Conservation (phyloP, 2,888 invertebrate species). For the Diadegma fenestrale region DNA sequence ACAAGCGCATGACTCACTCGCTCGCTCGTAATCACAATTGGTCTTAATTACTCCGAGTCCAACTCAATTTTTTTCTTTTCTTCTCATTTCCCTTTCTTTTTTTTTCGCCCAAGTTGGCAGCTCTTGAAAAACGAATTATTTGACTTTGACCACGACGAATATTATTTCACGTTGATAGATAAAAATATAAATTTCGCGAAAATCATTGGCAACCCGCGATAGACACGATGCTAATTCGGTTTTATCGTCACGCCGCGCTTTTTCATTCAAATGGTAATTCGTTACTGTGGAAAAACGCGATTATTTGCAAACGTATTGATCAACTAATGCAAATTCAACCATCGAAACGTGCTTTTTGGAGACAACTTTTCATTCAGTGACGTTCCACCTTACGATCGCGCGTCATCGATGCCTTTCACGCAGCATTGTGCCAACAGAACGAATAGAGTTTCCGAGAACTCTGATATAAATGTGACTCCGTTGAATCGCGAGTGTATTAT, state of each 20-base stretch:
- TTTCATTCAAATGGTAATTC: background rate
- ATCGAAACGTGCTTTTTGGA: slow-evolving; percentile 1
- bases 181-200: background rate
- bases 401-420: background rate
- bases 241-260: background rate
- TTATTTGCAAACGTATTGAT: background rate
- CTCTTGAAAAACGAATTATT: background rate
- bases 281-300: background rate
- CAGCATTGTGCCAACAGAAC: background rate
- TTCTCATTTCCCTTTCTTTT: too few species aligned
- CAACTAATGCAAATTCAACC: background rate
- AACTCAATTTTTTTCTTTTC: background rate
- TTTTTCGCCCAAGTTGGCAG: too few species aligned
- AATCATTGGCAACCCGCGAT: background rate
- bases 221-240: background rate
- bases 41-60: background rate
- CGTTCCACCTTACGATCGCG: background rate
- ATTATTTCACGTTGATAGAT: background rate
- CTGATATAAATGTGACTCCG: background rate
- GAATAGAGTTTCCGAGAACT: background rate
- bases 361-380: background rate
- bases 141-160: too few species aligned
- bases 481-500: background rate
- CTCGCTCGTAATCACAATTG: background rate
- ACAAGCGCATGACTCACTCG: slow-evolving; percentile 25